Evolutionary conservation across 2,797 vertebrate species (phyloP).

Genomic region (Danio kyathit): DNA sequence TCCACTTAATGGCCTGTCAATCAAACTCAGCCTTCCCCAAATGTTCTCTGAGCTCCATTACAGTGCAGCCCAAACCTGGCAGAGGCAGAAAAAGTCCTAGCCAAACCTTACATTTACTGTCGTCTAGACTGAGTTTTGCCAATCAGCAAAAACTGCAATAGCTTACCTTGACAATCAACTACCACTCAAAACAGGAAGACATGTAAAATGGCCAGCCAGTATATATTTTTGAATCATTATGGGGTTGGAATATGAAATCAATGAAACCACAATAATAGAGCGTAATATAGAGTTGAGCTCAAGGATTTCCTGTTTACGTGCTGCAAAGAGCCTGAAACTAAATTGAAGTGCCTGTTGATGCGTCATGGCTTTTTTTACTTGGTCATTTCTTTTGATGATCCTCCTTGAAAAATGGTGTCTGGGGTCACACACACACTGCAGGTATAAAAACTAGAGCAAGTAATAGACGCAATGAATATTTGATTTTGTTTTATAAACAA

Average conservation of each 20-base stretch:
- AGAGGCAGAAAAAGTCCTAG: not conserved
- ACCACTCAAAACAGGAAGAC: not conserved
- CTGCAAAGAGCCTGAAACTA: not conserved
- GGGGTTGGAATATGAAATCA: not conserved
- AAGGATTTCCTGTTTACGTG: not conserved
- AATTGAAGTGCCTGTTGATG: not conserved
- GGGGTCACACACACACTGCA: not conserved
- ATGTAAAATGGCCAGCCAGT: not conserved
- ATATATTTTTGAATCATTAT: not conserved
- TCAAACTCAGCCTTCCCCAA: constrained; percentile 37
- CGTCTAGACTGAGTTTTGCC: not conserved
- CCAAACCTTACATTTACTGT: constrained; percentile 3
- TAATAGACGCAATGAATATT: not conserved
- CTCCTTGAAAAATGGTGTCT: not conserved
- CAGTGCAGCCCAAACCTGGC: not conserved
- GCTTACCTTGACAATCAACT: not conserved
- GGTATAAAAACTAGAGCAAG: not conserved
- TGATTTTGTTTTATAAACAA: too few relatives aligned
- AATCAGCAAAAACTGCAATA: not conserved
- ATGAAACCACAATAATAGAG: constrained; percentile 1
- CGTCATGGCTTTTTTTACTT: not conserved
- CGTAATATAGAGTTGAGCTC: not conserved
- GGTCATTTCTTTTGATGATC: not conserved
- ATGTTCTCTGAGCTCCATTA: constrained; percentile 27
- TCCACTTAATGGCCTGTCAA: constrained; percentile 55